A percentile compares a stretch with the other conserved stretches of the same genome.
phyloP scores from a whole-genome alignment of 1,140 invertebrate species.

The Listronotus bonariensis region DNA sequence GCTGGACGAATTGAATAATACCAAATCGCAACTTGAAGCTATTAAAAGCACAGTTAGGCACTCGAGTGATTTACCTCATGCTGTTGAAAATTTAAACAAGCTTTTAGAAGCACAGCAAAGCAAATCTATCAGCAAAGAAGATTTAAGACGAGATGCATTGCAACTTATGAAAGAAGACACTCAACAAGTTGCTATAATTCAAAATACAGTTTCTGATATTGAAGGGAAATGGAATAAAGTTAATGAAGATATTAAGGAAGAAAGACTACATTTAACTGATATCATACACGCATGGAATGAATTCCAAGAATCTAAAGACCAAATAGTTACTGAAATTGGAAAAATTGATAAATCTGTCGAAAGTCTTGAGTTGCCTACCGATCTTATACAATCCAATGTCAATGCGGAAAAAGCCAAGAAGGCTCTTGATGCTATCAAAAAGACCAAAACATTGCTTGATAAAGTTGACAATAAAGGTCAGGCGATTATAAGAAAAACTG shows the following conservation, averaged over 20 bases:
- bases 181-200: conserved; percentile 74
- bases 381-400: conserved; percentile 66
- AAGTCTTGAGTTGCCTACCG: conserved; percentile 66
- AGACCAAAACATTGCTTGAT: conserved; percentile 74
- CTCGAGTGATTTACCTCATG: conserved; percentile 63
- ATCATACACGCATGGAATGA: conserved; percentile 76
- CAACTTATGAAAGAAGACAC: conserved; percentile 81
- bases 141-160: conserved; percentile 71
- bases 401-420: conserved; percentile 76
- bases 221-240: conserved; percentile 81
- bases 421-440: conserved; percentile 72
- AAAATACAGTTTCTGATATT: conserved; percentile 74
- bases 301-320: conserved; percentile 72
- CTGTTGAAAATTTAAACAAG: conserved; percentile 63
- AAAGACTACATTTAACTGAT: conserved; percentile 74
- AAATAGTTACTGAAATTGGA: conserved; percentile 69
- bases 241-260: conserved; percentile 72
- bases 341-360: conserved; percentile 67
- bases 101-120: conserved; percentile 61
- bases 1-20: conserved; percentile 65
- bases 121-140: conserved; percentile 61
- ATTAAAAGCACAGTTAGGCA: conserved; percentile 59
- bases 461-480: conserved; percentile 75
- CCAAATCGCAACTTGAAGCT: conserved; percentile 60
- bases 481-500: conserved; percentile 71